These are phyloP conservation scores for Galagoides demidoff DNA, from an alignment of 2,797 vertebrate genomes.

Conservation along the genomic window DNA sequence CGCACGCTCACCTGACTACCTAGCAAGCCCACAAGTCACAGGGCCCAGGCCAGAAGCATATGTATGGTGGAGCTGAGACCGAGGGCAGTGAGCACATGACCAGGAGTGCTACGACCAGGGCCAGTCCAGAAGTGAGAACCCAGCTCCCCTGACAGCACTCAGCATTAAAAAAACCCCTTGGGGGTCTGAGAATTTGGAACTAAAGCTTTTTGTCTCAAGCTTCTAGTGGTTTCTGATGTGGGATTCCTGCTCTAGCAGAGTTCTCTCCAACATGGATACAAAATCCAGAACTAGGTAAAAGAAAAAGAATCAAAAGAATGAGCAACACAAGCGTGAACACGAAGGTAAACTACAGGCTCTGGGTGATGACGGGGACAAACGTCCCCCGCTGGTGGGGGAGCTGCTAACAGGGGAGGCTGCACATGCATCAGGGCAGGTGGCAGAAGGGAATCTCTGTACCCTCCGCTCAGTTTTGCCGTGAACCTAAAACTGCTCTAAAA, in stretches of 20 bases:
- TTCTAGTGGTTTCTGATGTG: neutral
- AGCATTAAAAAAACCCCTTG: neutral
- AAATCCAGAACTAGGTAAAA: neutral
- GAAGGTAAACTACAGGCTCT: fast-evolving
- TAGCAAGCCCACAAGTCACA: neutral
- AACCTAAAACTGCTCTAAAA: neutral
- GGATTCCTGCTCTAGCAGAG: neutral
- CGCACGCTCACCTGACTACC: fast-evolving
- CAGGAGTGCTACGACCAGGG: neutral
- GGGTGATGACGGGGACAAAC: fast-evolving
- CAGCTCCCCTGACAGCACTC: neutral
- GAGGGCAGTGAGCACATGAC: fast-evolving
- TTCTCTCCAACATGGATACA: neutral
- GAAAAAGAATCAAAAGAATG: neutral
- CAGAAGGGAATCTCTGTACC: neutral
- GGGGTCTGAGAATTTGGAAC: neutral
- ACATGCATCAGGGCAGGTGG: neutral
- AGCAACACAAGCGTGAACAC: neutral
- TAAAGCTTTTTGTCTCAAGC: neutral
- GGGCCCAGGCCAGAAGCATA: neutral
- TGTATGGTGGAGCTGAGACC: no score
- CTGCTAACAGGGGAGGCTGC: neutral
- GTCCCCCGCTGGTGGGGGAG: no score
- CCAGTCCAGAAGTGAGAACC: fast-evolving
- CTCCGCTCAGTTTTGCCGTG: neutral